These are phyloP conservation scores for Syncerus caffer DNA, from an alignment of 2,797 vertebrate species.

Conservation along the genomic window DNA sequence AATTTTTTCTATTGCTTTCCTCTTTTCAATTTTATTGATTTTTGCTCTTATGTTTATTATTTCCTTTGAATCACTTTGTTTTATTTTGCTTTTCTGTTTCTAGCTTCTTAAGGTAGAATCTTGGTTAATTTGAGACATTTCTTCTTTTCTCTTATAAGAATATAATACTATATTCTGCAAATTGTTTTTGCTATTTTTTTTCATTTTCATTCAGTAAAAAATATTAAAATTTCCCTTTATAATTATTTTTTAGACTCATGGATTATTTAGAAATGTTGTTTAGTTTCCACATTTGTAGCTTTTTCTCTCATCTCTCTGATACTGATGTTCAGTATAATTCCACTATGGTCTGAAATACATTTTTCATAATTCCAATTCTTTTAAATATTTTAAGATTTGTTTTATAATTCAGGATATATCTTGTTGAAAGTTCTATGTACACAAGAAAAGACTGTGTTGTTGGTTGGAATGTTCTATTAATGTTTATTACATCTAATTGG, in stretches of 20 bases:
- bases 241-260: neutral
- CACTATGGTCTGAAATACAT: neutral
- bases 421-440: neutral
- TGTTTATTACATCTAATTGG: neutral
- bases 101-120: neutral
- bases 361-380: neutral
- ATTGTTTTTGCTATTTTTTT: neutral
- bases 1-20: neutral
- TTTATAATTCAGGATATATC: neutral
- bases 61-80: neutral
- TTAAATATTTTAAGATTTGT: neutral
- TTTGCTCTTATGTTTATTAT: neutral
- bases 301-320: neutral
- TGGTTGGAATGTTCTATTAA: neutral
- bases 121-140: neutral
- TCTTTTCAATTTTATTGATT: neutral
- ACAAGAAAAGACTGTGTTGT: neutral
- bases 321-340: neutral
- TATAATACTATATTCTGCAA: neutral
- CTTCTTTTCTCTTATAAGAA: neutral
- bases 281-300: neutral
- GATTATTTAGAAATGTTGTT: neutral
- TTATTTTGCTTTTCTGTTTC: neutral
- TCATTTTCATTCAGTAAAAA: neutral
- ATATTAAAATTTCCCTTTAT: neutral